phyloP scores from a whole-genome alignment of 2,113 vertebrate species.

The Pavo muticus region DNA sequence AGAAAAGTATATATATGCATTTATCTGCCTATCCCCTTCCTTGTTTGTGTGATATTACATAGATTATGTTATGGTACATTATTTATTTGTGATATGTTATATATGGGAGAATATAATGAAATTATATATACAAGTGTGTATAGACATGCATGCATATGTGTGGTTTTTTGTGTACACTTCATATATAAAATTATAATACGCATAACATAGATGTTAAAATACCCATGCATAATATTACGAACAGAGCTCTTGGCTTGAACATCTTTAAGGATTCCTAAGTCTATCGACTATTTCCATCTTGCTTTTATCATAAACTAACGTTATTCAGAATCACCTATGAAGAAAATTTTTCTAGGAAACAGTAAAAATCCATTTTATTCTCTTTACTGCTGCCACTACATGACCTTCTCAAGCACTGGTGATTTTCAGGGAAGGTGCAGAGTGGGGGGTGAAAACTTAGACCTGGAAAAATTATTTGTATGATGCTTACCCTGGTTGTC shows the following conservation, averaged over 20 bases:
- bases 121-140: not conserved
- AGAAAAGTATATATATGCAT: not conserved
- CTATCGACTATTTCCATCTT: not conserved
- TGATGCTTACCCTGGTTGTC: not conserved
- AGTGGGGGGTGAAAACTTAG: not conserved
- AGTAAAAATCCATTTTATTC: not conserved
- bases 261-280: not conserved
- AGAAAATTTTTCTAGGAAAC: not conserved
- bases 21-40: not conserved
- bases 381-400: not conserved
- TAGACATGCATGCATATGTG: not conserved
- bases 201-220: not conserved
- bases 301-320: not conserved
- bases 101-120: not conserved
- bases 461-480: not conserved
- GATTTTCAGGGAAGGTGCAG: not conserved
- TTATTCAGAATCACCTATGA: not conserved
- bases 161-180: not conserved
- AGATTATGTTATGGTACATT: not conserved
- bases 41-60: accelerated
- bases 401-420: not conserved
- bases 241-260: not conserved
- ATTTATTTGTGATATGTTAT: not conserved
- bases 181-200: not conserved
- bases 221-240: not conserved